Evolutionary conservation across 2,113 vertebrate species (phyloP), one percentile per base, ranked within the genome.

Genomic region (Zapornia atra): DNA sequence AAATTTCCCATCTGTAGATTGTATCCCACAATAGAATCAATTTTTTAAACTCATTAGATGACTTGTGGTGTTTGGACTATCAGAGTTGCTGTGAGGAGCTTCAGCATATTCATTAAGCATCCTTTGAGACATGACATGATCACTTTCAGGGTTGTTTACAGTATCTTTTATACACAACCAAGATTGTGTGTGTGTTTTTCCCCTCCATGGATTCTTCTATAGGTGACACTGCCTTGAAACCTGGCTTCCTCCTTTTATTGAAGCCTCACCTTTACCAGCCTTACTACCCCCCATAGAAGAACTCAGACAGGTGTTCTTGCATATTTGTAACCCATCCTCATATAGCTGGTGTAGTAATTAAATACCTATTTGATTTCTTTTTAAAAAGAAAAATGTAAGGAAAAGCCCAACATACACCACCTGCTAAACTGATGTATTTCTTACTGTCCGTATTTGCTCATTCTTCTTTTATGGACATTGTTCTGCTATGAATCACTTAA

Each of bases 261-360:
- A 46, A 54, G 19, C 18, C 33, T 76, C 42, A 36, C 16, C 26
- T 18, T 66, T 26, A 18, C 20, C 29, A 64, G 8, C 14, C 80
- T 91, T 34, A 26, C 8, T 8, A 38, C 5, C 38, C 13, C 68
- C 40, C 40, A 40, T 40, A 12, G 63, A 29, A 80, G 19, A 88
- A 46, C 38, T 89, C 51, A 59, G n/a, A n/a, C 9, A 36, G 36
- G 19, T 54, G 25, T 64, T 66, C 25, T 51, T 60, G 29, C 1
- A 1, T 14, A 5, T 9, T 20, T 25, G 36, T 70, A n/a, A 31
- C 17, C 29, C 12, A 16, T 12, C 1, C 7, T 48, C 8, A 25
- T 48, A 4, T 7, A 72, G 31, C 5, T 26, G 2, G 0, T 46
- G 18, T 17, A 15, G 46, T 50, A 33, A 28, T 22, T 38, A 34